phyloP scores from a whole-genome alignment of 2,113 vertebrate genomes.

The Tursiops truncatus region DNA sequence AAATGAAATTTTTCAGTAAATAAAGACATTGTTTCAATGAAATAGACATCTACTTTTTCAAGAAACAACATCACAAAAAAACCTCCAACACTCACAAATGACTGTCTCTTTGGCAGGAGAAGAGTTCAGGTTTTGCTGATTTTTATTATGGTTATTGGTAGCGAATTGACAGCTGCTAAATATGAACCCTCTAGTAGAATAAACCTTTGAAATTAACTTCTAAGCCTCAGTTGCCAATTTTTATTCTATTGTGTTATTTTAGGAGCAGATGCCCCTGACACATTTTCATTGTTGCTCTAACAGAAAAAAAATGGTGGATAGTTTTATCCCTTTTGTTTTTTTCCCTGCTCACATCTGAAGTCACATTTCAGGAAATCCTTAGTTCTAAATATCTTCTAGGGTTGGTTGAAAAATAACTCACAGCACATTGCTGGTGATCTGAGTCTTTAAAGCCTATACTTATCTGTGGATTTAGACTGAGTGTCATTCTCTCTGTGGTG shows the following conservation, averaged over 20 bases:
- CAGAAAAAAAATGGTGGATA: constrained; percentile 52
- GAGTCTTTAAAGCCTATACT: background rate
- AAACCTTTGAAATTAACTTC: constrained; percentile 79
- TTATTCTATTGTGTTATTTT: constrained; percentile 67
- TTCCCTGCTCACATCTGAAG: background rate
- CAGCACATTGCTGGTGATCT: background rate
- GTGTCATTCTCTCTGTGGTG: background rate
- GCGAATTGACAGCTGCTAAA: constrained; percentile 81
- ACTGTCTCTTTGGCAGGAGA: constrained; percentile 74
- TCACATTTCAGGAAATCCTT: constrained; percentile 25
- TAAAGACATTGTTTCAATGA: constrained; percentile 45
- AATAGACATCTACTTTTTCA: constrained; percentile 24
- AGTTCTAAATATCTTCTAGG: constrained; percentile 42
- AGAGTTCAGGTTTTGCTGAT: constrained; percentile 67
- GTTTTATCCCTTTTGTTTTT: background rate
- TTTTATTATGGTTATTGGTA: constrained; percentile 76
- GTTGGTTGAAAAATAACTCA: constrained; percentile 14
- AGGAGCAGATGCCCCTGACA: constrained; percentile 74
- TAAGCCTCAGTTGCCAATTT: constrained; percentile 67
- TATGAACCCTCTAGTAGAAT: constrained; percentile 71
- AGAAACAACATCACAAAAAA: constrained; percentile 15
- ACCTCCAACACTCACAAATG: constrained; percentile 40
- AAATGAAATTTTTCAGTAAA: constrained; percentile 21
- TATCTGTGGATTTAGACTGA: background rate
- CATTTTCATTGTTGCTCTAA: constrained; percentile 57